Evolutionary conservation across 2,113 vertebrate genomes (phyloP).

Genomic region (Vidua macroura): DNA sequence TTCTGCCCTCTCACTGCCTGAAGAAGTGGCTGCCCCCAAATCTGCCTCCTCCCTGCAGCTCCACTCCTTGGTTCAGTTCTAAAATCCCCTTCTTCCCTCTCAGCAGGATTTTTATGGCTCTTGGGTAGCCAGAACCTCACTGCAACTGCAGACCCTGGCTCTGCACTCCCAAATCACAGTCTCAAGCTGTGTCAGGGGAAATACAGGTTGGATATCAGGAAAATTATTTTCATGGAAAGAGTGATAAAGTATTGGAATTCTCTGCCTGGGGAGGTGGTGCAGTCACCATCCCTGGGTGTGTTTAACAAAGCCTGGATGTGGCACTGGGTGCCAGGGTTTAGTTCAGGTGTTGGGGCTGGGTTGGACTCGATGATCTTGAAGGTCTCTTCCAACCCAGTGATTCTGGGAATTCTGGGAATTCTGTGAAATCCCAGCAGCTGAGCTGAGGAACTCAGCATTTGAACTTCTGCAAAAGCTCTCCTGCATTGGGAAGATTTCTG

Average conservation of each 20-base stretch:
- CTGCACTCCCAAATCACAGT: not conserved
- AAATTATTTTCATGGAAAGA: too few species aligned
- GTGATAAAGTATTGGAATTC: too few species aligned
- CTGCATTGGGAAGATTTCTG: fast-evolving
- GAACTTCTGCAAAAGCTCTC: not conserved
- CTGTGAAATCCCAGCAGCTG: not conserved
- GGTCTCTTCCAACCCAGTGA: too few species aligned
- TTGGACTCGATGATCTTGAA: too few species aligned
- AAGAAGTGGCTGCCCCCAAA: not conserved
- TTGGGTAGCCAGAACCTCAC: not conserved
- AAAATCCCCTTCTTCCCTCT: not conserved
- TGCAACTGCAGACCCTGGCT: not conserved
- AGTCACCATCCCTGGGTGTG: too few species aligned
- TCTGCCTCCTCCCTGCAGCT: not conserved
- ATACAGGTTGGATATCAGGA: too few species aligned
- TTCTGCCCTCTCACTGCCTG: not conserved
- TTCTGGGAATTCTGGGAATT: too few species aligned
- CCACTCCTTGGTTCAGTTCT: not conserved
- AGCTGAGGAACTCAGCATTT: not conserved
- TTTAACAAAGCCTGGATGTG: too few species aligned
- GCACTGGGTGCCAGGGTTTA: too few species aligned
- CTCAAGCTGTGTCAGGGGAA: too few species aligned
- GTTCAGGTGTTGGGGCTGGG: too few species aligned
- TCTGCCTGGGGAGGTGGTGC: too few species aligned
- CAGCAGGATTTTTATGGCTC: not conserved